Evolutionary conservation across 2,797 vertebrate genomes (phyloP), one percentile per base, ranked within the genome.

Genomic region (Cryptoprocta ferox): DNA sequence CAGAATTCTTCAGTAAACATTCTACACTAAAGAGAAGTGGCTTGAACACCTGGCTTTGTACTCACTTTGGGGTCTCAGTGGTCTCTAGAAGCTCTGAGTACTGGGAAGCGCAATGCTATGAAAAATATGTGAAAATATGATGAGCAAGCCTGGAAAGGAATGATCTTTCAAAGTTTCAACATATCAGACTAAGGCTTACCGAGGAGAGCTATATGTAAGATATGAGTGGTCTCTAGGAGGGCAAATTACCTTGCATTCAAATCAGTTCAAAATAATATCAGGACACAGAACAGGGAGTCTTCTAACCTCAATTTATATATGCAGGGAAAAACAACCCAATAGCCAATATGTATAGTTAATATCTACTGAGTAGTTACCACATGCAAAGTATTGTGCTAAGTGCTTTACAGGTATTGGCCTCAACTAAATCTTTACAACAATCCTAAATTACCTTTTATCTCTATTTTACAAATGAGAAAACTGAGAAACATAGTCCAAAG

Each of bases 41-140:
- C 50, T 79, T n/a, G 86, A 94, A n/a, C 82, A 37, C 28, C 86
- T 97, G 66, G 11, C 5, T 98, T 95, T 83, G 50, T 98, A 99
- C 99, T 99, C 96, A 99, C 99, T 99, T 99, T 94, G 99, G 99
- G 30, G 99, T 99, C 93, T 99, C 99, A 0, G 99, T 99, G 89
- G 99, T 99, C 98, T 99, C 99, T 98, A 99, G 98, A 95, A 99
- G 99, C 97, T 99, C 99, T 0, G 99, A 99, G 98, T 99, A 99
- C 95, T 99, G 99, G 90, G 99, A 99, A 89, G 99, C 99, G 98
- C 99, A 99, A 98, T 99, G 99, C 99, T 99, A 98, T 75, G 80
- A 92, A 89, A 89, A 97, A 97, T 95, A 98, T 96, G 53, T 63
- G 11, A 93, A 94, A 95, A 95, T 42, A n/a, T 94, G 32, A 97